phyloP scores from a whole-genome alignment of 1,140 invertebrate species.

The Episyrphus balteatus region DNA sequence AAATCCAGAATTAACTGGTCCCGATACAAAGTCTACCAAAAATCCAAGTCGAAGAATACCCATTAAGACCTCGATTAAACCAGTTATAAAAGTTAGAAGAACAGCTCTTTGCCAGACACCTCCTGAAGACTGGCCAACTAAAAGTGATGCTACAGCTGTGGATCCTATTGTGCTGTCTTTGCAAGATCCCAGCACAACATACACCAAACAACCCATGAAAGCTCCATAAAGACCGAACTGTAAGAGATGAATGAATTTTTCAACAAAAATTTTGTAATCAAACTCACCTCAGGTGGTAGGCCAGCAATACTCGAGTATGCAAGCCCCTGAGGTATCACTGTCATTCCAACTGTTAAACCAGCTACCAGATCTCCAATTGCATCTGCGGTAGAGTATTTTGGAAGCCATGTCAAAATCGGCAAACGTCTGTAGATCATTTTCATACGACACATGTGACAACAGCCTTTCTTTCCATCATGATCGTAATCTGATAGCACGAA shows the following conservation, averaged over 20 bases:
- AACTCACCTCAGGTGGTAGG: constrained; percentile 48
- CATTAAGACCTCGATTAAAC: constrained; percentile 73
- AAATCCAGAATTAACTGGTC: constrained; percentile 86
- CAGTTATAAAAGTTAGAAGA: constrained; percentile 69
- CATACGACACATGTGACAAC: constrained; percentile 29
- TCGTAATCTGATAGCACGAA: constrained; percentile 20
- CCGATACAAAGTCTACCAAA: constrained; percentile 86
- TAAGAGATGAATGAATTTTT: constrained; percentile 5
- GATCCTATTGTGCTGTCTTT: constrained; percentile 84
- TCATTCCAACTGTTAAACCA: constrained; percentile 77
- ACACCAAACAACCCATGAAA: constrained; percentile 83
- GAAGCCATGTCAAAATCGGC: constrained; percentile 63
- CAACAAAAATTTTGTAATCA: not conserved
- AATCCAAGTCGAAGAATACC: constrained; percentile 81
- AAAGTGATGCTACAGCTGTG: constrained; percentile 76
- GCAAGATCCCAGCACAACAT: constrained; percentile 81
- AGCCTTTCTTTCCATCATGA: constrained; percentile 14
- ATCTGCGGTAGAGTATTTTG: constrained; percentile 51
- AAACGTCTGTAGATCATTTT: constrained; percentile 59
- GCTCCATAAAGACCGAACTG: constrained; percentile 81
- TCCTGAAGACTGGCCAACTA: constrained; percentile 65
- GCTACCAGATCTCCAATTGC: constrained; percentile 66
- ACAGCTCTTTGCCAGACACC: constrained; percentile 66
- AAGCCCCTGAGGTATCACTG: constrained; percentile 68
- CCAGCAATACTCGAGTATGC: constrained; percentile 79